Evolutionary conservation across 2,888 invertebrate species (phyloP), one percentile per base, ranked within the genome.

Genomic region (Eubasilissa splendida): DNA sequence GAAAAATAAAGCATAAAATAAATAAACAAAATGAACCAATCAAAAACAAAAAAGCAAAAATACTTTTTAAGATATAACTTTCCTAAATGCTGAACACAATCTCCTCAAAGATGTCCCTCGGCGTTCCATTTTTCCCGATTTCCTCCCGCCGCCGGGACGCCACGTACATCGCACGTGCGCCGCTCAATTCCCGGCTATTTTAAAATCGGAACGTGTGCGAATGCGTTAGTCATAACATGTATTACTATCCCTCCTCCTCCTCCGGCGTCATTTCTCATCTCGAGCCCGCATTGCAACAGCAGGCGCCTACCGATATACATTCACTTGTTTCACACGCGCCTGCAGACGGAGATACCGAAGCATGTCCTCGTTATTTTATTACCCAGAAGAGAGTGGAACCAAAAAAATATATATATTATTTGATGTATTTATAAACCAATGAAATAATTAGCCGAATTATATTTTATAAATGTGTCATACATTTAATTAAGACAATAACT

Each of bases 161-260:
- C 80, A 80, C 82, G 82, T 80, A 83, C 78, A 50, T 71, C 63
- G 60, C 83, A 83, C 83, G 83, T 83, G 83, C 42, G 42, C 76
- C 81, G 79, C 74, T 71, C 80, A 68, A 81, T 83, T 81, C 83
- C 77, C 71, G 79, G 79, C 83, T 83, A 83, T 83, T 83, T 83
- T 83, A 79, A 80, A 83, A 83, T 66, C 81, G 81, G 83, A 63
- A 83, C 83, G 83, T 80, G 83, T 83, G 83, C 83, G 83, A 83
- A 83, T 83, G 83, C 83, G 83, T 81, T 79, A 83, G 77, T 82
- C 79, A 79, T 81, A 68, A 66, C 78, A 74, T 78, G 78, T 74
- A 75, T 79, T 75, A 75, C 79, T 75, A 75, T 65, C 79, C 79
- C 75, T 66, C 74, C 74, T 66, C 74, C 74, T 74, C 52, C 70